These are phyloP conservation scores for Meiosimyza platycephala DNA, from an alignment of 2,888 invertebrate species.

Conservation along the genomic window DNA sequence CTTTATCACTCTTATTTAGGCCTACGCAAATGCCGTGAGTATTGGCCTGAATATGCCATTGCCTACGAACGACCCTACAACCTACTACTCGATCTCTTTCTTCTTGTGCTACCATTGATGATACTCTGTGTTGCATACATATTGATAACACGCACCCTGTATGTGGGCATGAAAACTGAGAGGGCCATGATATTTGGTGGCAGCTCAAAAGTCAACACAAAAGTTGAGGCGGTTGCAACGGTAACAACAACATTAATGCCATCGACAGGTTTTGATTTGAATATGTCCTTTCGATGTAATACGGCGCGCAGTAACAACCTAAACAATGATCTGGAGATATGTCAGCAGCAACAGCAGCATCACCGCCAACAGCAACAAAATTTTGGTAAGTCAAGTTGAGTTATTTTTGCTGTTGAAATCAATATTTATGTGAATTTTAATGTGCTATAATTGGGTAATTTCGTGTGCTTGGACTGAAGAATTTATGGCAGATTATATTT, in stretches of 20 bases:
- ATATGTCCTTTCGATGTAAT: conserved; percentile 45
- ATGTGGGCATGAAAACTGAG: conserved; percentile 64
- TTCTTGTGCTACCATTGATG: conserved; percentile 75
- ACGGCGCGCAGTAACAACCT: conserved; percentile 46
- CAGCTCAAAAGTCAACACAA: conserved; percentile 28
- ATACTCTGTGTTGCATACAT: conserved; percentile 76
- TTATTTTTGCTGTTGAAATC: no score
- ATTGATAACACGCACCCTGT: conserved; percentile 68
- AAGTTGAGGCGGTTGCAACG: conserved; percentile 36
- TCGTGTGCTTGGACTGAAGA: no score
- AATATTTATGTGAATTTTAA: not conserved
- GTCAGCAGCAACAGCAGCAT: conserved; percentile 24
- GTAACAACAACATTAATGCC: conserved; percentile 40
- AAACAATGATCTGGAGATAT: conserved; percentile 33
- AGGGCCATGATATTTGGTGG: conserved; percentile 51
- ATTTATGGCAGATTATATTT: no score
- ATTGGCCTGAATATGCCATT: conserved; percentile 70
- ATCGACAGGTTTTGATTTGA: conserved; percentile 43
- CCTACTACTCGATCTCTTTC: conserved; percentile 72
- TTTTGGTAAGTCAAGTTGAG: conserved; percentile 38
- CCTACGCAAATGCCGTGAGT: conserved; percentile 73
- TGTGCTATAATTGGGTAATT: no score
- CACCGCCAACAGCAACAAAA: no score
- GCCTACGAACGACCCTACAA: conserved; percentile 73
- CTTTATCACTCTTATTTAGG: conserved; percentile 61